Percentiles rank a stretch among this genome's conserved stretches.
Evolutionary conservation across 2,797 vertebrate genomes (phyloP).

Genomic region (Ctenosaura bakeri): DNA sequence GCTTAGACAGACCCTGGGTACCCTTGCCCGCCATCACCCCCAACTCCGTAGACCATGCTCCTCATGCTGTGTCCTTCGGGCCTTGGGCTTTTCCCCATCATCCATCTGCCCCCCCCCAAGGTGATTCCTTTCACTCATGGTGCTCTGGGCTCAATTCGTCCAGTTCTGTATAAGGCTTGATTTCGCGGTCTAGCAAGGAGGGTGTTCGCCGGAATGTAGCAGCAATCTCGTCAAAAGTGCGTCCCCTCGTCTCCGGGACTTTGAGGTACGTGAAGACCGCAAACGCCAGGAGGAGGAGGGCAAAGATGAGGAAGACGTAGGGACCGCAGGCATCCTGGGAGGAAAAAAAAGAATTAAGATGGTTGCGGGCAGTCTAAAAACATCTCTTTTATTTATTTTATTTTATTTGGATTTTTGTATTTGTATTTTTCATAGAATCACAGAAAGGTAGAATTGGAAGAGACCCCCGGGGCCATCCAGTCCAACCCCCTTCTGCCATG

Average conservation of each 20-base stretch:
- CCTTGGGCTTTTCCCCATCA: not conserved
- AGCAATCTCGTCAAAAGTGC: slow-evolving; percentile 92
- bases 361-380: not conserved
- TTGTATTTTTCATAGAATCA: no score
- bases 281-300: slow-evolving; percentile 87
- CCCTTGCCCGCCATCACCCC: not conserved
- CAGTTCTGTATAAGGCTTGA: slow-evolving; percentile 89
- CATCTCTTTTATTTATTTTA: no score
- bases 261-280: slow-evolving; percentile 91
- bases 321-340: slow-evolving; percentile 82
- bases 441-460: no score
- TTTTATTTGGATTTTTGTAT: no score
- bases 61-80: not conserved
- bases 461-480: no score
- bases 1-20: slow-evolving; percentile 6
- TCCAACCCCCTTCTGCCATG: no score
- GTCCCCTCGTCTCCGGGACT: slow-evolving; percentile 91
- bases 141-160: slow-evolving; percentile 83
- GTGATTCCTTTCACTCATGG: slow-evolving; percentile 60
- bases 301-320: slow-evolving; percentile 93
- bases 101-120: no score
- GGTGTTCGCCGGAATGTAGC: slow-evolving; percentile 81
- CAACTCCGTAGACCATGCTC: slow-evolving; percentile 54
- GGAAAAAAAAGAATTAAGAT: not conserved
- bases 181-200: slow-evolving; percentile 85